phyloP scores from a whole-genome alignment of 2,888 invertebrate species.

The Thereva unica region DNA sequence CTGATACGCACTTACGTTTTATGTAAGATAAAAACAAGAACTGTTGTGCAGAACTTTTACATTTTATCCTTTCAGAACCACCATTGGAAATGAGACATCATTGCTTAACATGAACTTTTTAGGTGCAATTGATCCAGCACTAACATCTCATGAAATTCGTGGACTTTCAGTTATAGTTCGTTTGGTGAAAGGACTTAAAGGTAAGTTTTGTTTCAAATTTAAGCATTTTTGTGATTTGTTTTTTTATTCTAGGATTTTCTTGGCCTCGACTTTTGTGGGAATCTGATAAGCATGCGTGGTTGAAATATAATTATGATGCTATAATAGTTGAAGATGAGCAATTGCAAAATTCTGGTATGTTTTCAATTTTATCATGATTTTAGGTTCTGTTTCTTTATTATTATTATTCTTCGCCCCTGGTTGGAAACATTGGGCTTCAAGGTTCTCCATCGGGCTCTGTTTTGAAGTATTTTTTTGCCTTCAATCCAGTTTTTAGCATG shows the following conservation, averaged over 20 bases:
- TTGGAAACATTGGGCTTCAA: too few relatives aligned
- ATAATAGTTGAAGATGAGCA: slow-evolving; percentile 30
- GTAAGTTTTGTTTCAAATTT: not conserved
- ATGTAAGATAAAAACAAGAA: slow-evolving; percentile 25
- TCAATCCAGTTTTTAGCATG: too few relatives aligned
- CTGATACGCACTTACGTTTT: slow-evolving; percentile 37
- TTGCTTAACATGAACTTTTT: slow-evolving; percentile 45
- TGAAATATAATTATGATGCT: slow-evolving; percentile 39
- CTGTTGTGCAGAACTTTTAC: not conserved
- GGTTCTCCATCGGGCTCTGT: too few relatives aligned
- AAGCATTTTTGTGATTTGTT: not conserved
- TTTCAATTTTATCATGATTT: too few relatives aligned
- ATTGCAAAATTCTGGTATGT: slow-evolving; percentile 25
- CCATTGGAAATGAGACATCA: slow-evolving; percentile 42
- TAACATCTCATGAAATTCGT: slow-evolving; percentile 48
- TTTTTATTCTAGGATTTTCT: slow-evolving; percentile 11
- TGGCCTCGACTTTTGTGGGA: slow-evolving; percentile 38
- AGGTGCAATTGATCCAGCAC: slow-evolving; percentile 45
- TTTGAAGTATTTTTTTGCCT: too few relatives aligned
- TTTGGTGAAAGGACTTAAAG: slow-evolving; percentile 45
- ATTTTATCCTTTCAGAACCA: slow-evolving; percentile 31
- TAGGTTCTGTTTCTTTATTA: too few relatives aligned
- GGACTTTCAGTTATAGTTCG: slow-evolving; percentile 49
- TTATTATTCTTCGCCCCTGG: too few relatives aligned
- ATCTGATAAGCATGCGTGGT: slow-evolving; percentile 37